Percentiles rank a stretch among this genome's conserved stretches.
phyloP scores from a whole-genome alignment of 2,113 vertebrate genomes.

The Muntiacus reevesi region DNA sequence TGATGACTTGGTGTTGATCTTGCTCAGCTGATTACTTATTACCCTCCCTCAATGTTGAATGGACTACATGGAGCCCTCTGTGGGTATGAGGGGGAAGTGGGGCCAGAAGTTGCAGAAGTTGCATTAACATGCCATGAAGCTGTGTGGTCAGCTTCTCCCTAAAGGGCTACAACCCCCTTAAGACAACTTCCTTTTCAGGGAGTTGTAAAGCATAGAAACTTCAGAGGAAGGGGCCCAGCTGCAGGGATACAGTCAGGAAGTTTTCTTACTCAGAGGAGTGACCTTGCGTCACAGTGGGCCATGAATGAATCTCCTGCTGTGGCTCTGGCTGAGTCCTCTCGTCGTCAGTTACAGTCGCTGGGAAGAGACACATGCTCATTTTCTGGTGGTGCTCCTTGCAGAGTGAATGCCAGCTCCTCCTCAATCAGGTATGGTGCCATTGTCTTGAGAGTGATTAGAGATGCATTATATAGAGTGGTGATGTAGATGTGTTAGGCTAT shows the following conservation, averaged over 20 bases:
- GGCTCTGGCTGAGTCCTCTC: background rate
- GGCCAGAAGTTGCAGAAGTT: background rate
- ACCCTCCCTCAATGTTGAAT: background rate
- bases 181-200: slow-evolving; percentile 58
- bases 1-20: background rate
- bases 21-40: background rate
- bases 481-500: background rate
- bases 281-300: background rate
- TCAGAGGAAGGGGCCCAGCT: background rate
- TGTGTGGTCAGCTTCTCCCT: slow-evolving; percentile 32
- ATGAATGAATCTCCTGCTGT: background rate
- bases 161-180: background rate
- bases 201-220: slow-evolving; percentile 9
- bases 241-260: background rate
- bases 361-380: background rate
- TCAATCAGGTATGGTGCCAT: slow-evolving; percentile 40
- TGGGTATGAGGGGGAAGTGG: background rate
- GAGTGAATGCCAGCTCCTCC: background rate
- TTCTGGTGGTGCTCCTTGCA: background rate
- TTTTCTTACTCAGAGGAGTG: background rate
- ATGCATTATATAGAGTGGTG: background rate
- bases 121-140: background rate
- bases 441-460: background rate
- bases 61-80: background rate
- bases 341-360: background rate